Percentiles rank a stretch among this genome's conserved stretches.
These are phyloP conservation scores for Zaprionus lineosus DNA, from an alignment of 2,888 invertebrate genomes.

Conservation along the genomic window DNA sequence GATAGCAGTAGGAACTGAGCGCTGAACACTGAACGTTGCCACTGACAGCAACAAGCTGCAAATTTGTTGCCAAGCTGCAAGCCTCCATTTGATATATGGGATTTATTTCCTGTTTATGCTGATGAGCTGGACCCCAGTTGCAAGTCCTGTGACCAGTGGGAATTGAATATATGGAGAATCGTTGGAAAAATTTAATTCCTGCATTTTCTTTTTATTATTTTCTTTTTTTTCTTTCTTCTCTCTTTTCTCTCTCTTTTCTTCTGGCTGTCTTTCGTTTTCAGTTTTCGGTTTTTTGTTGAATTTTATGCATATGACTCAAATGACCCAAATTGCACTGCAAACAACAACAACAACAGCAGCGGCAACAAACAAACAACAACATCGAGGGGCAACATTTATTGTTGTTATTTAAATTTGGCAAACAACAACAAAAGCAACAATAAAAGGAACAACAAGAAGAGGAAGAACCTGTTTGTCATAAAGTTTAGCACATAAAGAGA, in stretches of 20 bases:
- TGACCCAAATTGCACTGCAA: slow-evolving; percentile 79
- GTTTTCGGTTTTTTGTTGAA: slow-evolving; percentile 44
- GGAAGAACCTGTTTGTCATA: slow-evolving; percentile 65
- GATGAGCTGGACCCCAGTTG: slow-evolving; percentile 51
- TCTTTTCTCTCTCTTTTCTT: too few relatives aligned
- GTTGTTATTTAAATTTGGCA: slow-evolving; percentile 75
- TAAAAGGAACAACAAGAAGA: slow-evolving; percentile 19
- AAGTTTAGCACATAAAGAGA: slow-evolving; percentile 70
- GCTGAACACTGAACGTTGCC: slow-evolving; percentile 20
- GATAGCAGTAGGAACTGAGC: slow-evolving; percentile 50
- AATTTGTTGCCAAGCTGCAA: slow-evolving; percentile 47
- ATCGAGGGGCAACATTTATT: slow-evolving; percentile 36
- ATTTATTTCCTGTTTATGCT: slow-evolving; percentile 71
- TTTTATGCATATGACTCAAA: slow-evolving; percentile 71
- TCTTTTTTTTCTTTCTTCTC: too few relatives aligned
- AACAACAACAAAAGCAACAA: slow-evolving; percentile 49
- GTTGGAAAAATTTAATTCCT: slow-evolving; percentile 51
- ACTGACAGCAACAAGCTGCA: slow-evolving; percentile 68
- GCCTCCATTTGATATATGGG: slow-evolving; percentile 65
- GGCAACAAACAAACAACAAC: slow-evolving; percentile 26
- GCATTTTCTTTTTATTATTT: too few relatives aligned
- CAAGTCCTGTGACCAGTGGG: too few relatives aligned
- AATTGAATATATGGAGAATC: too few relatives aligned
- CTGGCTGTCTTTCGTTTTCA: too few relatives aligned
- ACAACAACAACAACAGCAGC: slow-evolving; percentile 52